A percentile compares a stretch with the other conserved stretches of the same genome.
These are phyloP conservation scores for Phrynocephalus versicolor DNA, from an alignment of 2,113 vertebrate genomes.

Conservation along the genomic window DNA sequence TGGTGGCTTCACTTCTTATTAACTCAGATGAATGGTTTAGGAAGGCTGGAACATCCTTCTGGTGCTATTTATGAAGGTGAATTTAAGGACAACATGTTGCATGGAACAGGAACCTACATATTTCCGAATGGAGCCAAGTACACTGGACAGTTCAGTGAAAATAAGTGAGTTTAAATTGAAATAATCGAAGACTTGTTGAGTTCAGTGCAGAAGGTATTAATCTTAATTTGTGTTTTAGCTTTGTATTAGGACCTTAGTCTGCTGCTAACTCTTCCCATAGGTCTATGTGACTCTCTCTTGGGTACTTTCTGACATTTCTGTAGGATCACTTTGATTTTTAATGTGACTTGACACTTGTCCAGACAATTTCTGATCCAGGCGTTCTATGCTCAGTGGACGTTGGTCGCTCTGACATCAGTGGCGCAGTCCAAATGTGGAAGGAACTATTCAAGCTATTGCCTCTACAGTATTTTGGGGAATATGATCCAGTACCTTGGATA, in stretches of 20 bases:
- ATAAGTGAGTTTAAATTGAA: slow-evolving; percentile 73
- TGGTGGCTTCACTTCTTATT: slow-evolving; percentile 38
- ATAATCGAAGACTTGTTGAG: background rate
- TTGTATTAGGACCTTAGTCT: background rate
- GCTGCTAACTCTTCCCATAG: too few species aligned
- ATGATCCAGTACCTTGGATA: too few species aligned
- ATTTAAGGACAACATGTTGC: slow-evolving; percentile 85
- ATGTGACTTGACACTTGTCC: background rate
- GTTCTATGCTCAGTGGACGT: too few species aligned
- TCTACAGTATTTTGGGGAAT: too few species aligned
- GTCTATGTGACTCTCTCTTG: background rate
- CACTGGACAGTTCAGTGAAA: slow-evolving; percentile 79
- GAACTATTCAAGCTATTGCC: too few species aligned
- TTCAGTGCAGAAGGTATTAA: background rate
- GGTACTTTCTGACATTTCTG: background rate
- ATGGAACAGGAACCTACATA: slow-evolving; percentile 79
- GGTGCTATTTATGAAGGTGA: slow-evolving; percentile 84
- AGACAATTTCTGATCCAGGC: background rate
- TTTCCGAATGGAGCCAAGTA: slow-evolving; percentile 81
- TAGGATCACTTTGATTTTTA: background rate
- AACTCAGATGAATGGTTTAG: slow-evolving; percentile 81
- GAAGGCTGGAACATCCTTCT: slow-evolving; percentile 81
- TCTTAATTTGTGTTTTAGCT: background rate
- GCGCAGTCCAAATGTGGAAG: too few species aligned
- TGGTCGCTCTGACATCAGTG: too few species aligned